Percentiles rank a stretch among this genome's conserved stretches.
Conservation (phyloP, 2,797 vertebrate genomes). For the Pelobates cultripes region DNA sequence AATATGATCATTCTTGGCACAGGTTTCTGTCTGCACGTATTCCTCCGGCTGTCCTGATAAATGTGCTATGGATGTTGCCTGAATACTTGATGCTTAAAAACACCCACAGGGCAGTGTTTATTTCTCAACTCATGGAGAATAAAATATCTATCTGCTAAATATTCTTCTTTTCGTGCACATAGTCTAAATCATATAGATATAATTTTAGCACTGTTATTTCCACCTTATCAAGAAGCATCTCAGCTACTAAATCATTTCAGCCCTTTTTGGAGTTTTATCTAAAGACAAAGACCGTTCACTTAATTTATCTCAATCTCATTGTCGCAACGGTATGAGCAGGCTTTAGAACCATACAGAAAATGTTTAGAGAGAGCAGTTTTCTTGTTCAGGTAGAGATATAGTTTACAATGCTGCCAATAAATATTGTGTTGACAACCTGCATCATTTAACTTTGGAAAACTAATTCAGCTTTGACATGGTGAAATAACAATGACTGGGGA, state of each 20-base stretch:
- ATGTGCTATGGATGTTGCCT: background rate
- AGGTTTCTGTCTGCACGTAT: slow-evolving; percentile 7
- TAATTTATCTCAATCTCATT: slow-evolving; percentile 41
- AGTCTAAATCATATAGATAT: slow-evolving; percentile 38
- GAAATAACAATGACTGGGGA: background rate
- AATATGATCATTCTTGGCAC: background rate
- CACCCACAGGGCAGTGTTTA: slow-evolving; percentile 7
- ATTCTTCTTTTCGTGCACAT: slow-evolving; percentile 15
- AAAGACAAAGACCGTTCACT: slow-evolving; percentile 10
- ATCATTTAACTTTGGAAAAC: slow-evolving; percentile 21
- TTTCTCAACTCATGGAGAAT: slow-evolving; percentile 25
- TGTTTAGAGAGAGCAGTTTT: slow-evolving; percentile 10
- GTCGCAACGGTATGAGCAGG: slow-evolving; percentile 29
- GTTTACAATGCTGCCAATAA: slow-evolving; percentile 4
- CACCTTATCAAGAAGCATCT: slow-evolving; percentile 36
- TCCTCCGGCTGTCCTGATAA: slow-evolving; percentile 14
- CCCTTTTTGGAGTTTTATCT: slow-evolving; percentile 26
- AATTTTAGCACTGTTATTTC: slow-evolving; percentile 38
- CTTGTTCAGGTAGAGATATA: background rate
- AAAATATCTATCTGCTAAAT: slow-evolving; percentile 29
- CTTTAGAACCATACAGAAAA: slow-evolving; percentile 5
- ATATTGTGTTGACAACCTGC: slow-evolving; percentile 14
- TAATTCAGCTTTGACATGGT: background rate
- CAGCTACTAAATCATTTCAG: slow-evolving; percentile 33
- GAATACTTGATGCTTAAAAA: slow-evolving; percentile 21